A percentile compares a stretch with the other conserved stretches of the same genome.
Evolutionary conservation across 2,888 invertebrate species (phyloP).

Genomic region (Nasonovia ribisnigri): DNA sequence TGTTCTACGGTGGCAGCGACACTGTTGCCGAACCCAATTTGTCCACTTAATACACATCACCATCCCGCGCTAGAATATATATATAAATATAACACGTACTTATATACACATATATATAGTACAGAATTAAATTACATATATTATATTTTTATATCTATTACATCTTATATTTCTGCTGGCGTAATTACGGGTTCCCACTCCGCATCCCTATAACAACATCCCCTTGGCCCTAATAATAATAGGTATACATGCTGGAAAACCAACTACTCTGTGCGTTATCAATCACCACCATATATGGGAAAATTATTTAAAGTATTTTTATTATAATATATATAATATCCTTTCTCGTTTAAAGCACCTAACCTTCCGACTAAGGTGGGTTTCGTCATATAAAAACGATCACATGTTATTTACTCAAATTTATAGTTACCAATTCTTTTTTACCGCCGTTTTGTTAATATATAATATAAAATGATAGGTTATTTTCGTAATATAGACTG

Average conservation of each 20-base stretch:
- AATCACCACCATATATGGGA: not conserved
- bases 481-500: not conserved
- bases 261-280: not conserved
- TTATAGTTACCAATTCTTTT: conserved; percentile 52
- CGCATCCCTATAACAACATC: not conserved
- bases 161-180: not conserved
- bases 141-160: not conserved
- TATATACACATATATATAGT: too few relatives aligned
- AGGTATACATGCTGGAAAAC: not conserved
- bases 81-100: not conserved
- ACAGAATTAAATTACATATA: not conserved
- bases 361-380: not conserved
- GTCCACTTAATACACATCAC: conserved; percentile 35
- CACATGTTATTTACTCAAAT: conserved; percentile 20
- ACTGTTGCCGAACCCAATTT: conserved; percentile 11
- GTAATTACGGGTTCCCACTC: not conserved
- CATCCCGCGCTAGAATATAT: not conserved
- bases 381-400: not conserved
- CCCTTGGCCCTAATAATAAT: not conserved
- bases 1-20: conserved; percentile 49
- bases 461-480: not conserved
- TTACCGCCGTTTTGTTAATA: conserved; percentile 13
- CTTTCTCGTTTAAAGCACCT: too few relatives aligned
- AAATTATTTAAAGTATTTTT: not conserved
- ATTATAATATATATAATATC: not conserved